Conservation (phyloP, 2,113 vertebrate genomes). For the Sceloporus tristichus region DNA sequence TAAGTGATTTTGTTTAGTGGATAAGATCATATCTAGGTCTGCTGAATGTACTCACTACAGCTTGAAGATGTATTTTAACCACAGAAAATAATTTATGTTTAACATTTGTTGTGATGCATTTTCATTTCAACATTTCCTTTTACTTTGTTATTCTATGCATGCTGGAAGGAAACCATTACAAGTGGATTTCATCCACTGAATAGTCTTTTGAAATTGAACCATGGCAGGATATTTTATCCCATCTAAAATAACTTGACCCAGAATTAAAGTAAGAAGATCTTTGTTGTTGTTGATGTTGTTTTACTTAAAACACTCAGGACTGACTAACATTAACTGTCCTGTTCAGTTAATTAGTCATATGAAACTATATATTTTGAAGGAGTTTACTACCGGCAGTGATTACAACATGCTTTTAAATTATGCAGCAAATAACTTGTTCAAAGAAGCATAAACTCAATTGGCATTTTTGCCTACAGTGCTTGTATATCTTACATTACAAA, state of each 20-base stretch:
- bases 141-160: neutral
- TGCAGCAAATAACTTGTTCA: slow-evolving; percentile 45
- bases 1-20: too few species aligned
- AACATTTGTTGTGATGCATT: neutral
- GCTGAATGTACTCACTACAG: neutral
- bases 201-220: slow-evolving; percentile 22
- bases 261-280: slow-evolving; percentile 7
- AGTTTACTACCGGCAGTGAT: slow-evolving; percentile 50
- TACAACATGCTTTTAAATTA: slow-evolving; percentile 47
- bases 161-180: slow-evolving; percentile 10
- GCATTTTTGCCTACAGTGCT: neutral
- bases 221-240: slow-evolving; percentile 2
- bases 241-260: neutral
- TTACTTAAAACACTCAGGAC: neutral
- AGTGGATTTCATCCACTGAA: slow-evolving; percentile 29
- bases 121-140: neutral
- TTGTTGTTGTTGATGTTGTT: neutral
- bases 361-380: slow-evolving; percentile 49
- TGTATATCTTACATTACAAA: neutral
- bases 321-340: slow-evolving; percentile 36
- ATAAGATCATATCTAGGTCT: neutral
- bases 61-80: slow-evolving; percentile 23
- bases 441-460: slow-evolving; percentile 17
- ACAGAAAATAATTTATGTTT: neutral
- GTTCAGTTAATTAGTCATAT: slow-evolving; percentile 36